Percentiles rank a stretch among this genome's conserved stretches.
Evolutionary conservation across 2,888 invertebrate genomes (phyloP).

Genomic region (Portevinia maculata): DNA sequence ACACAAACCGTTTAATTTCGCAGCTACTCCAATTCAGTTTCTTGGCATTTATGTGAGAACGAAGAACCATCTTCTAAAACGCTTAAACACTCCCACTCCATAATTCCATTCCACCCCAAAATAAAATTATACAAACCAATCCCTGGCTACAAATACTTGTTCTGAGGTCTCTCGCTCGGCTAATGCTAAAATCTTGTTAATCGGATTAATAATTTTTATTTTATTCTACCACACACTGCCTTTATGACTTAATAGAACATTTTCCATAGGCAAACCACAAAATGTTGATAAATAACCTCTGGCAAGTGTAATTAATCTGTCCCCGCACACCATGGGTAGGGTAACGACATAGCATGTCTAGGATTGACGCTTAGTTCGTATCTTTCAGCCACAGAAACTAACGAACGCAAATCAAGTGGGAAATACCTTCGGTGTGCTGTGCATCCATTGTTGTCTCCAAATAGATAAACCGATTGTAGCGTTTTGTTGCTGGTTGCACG

Average conservation of each 20-base stretch:
- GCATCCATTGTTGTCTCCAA: not conserved
- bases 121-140: conserved; percentile 28
- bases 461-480: conserved; percentile 6
- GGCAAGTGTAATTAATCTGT: conserved; percentile 66
- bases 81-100: conserved; percentile 50
- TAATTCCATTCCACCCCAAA: conserved; percentile 43
- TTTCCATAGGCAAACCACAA: conserved; percentile 27
- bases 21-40: conserved; percentile 5
- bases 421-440: conserved; percentile 23
- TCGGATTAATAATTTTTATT: too few species aligned
- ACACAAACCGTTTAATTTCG: not conserved
- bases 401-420: conserved; percentile 35
- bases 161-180: conserved; percentile 9
- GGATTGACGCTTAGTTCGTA: conserved; percentile 53
- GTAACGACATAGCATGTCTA: conserved; percentile 32
- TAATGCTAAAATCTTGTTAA: conserved; percentile 66
- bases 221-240: conserved; percentile 13
- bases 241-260: conserved; percentile 69
- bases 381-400: not conserved
- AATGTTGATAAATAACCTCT: conserved; percentile 63
- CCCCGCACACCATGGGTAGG: conserved; percentile 48
- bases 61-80: conserved; percentile 25
- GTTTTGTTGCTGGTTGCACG: conserved; percentile 15
- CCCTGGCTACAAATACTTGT: conserved; percentile 20
- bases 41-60: conserved; percentile 56